Evolutionary conservation across 2,797 vertebrate species (phyloP), one percentile per base, ranked within the genome.

Genomic region (Astyanax mexicanus): DNA sequence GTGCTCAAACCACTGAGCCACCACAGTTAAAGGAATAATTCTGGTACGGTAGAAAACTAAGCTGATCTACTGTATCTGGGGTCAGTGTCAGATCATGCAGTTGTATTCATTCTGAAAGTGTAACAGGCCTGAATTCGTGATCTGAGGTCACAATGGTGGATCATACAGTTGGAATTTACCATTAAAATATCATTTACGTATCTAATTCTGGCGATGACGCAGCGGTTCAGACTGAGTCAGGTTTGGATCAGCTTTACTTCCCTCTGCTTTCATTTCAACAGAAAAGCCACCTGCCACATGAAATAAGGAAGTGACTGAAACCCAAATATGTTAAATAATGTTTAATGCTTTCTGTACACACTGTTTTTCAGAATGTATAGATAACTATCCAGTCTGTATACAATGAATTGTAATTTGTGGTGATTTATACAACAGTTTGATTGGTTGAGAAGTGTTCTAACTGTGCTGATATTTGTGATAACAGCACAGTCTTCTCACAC

Each of bases 261-360:
- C 1, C 19, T 54, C 9, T 12, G 25, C 2, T 5, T 3, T 25
- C 21, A 1, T 54, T 11, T 12, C 10, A 5, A 8, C 51, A 54
- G 37, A 61, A 38, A 62, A 19, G 17, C 35, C 3, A 38, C 37
- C 37, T 13, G 0, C 6, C 37, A 13, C 19, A 40, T 38, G 4
- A 21, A 61, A 72, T 51, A n/a, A 5, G 15, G 57, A 72, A 38
- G 13, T 38, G 44, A 62, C 49, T 61, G 19, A 11, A n/a, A n/a
- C n/a, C n/a, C n/a, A n/a, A n/a, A n/a, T n/a, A 9, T 15, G 8
- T 3, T 6, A n/a, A 10, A 27, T 15, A 66, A 19, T 10, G 19
- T 52, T 23, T 23, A 9, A 52, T 52, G 9, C 21, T 10, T 23
- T 9, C 49, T 52, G 21, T 19, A n/a, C n/a, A n/a, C n/a, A n/a